Evolutionary conservation across 1,140 invertebrate species (phyloP), one percentile per base, ranked within the genome.

Genomic region (Hyles vespertilio): DNA sequence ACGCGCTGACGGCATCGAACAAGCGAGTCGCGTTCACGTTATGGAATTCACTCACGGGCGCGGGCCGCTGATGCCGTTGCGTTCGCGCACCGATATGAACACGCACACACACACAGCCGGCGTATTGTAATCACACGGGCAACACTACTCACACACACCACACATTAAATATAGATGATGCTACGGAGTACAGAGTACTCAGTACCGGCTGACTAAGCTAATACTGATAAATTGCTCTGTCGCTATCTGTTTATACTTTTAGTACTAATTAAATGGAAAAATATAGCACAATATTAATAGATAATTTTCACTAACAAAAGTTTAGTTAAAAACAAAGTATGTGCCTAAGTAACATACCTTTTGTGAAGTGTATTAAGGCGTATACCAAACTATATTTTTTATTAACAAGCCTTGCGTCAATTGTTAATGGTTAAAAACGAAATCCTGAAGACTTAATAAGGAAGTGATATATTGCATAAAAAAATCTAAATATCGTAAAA

Each of bases 1-100:
- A 81, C 78, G 80, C 77, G 77, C 78, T 84, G 83, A 84, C 85
- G 78, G 78, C 78, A 80, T 81, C 74, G 74, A 84, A 82, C 81
- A 79, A 81, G 69, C 70, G 68, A 75, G 81, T 72, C 77, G 83
- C 81, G 80, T 84, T 88, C 85, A 81, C 81, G 79, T 71, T 81
- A 79, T 77, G 63, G 60, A 78, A 84, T 86, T 80, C 79, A 74
- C 80, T 75, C 78, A 74, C 75, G 65, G 59, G 56, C 64, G 52
- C 60, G 65, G 53, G 61, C 71, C 75, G 77, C 59, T 64, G 72
- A 72, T 73, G 76, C 76, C 74, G 83, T 74, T 81, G 81, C 82
- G 85, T 79, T 84, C 83, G 80, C 79, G 79, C 77, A 74, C 67
- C 69, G 73, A 82, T 79, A 79, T 70, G 59, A 70, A 68, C 58